A percentile compares a stretch with the other conserved stretches of the same genome.
Evolutionary conservation across 2,113 vertebrate genomes (phyloP).

Genomic region (Cyprinodon tularosa): DNA sequence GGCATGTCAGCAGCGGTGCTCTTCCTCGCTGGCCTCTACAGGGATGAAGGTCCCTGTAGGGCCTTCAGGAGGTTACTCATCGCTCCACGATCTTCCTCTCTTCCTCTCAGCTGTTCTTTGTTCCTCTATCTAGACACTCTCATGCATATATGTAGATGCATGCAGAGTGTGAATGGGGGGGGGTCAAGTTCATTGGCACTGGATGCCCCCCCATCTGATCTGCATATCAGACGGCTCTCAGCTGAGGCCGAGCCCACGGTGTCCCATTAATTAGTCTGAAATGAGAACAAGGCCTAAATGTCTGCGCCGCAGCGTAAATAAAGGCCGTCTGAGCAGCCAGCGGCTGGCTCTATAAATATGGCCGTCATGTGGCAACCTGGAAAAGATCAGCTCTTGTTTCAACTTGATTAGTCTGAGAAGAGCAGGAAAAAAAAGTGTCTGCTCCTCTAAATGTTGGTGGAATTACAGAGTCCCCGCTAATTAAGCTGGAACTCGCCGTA

Average conservation of each 20-base stretch:
- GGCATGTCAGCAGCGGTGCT: background rate
- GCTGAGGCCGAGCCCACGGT: conserved; percentile 43
- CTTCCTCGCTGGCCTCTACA: background rate
- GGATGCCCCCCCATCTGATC: conserved; percentile 52
- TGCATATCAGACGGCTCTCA: conserved; percentile 55
- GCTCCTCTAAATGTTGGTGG: conserved; percentile 37
- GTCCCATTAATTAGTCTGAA: conserved; percentile 73
- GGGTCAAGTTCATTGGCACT: conserved; percentile 51
- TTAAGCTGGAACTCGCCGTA: conserved; percentile 32
- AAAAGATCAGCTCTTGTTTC: conserved; percentile 48
- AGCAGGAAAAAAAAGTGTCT: conserved; percentile 23
- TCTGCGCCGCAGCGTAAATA: conserved; percentile 60
- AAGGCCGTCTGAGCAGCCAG: conserved; percentile 45
- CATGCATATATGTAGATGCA: conserved; percentile 71
- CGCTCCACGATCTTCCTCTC: background rate
- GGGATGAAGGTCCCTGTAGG: no score
- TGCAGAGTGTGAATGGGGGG: conserved; percentile 20
- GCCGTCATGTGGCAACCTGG: conserved; percentile 18
- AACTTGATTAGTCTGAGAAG: conserved; percentile 53
- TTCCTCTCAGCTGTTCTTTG: conserved; percentile 58
- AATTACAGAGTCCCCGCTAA: conserved; percentile 28
- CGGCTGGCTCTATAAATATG: conserved; percentile 58
- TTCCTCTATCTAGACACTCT: conserved; percentile 62
- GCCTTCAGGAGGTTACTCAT: no score
- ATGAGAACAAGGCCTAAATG: conserved; percentile 29